Base-by-base conservation (phyloP, 2,113 vertebrate genomes). In the Rhinichthys klamathensis region DNA sequence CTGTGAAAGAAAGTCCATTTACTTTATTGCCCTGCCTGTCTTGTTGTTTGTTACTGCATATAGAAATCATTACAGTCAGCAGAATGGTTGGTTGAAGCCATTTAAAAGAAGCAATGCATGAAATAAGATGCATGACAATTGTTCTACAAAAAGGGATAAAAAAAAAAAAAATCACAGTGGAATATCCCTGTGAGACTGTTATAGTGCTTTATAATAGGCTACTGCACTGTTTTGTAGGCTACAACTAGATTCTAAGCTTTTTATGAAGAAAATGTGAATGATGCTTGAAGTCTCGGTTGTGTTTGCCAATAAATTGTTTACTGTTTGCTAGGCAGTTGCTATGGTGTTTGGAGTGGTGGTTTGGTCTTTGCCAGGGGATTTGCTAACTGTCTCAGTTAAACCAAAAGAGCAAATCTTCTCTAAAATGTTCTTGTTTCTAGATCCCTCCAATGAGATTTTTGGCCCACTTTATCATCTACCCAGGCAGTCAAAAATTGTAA, bases 81-180 rank as follows among this genome's bases (percentile, higher is more conserved):
- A 70, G 46, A 58, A 79, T 72, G 38, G 54, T 13, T 11, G 35
- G 49, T 81, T 18, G 16, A 81, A 63, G 72, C 23, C 13, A 1
- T 51, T 75, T 85, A 49, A 77, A 82, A 85, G 23, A 75, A 85
- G 54, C 54, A 44, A 74, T 61, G 56, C 54, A 44, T 30, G 30
- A 75, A 75, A 38, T 61, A 8, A 54, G 16, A 72, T 54, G 38
- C 16, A 13, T 63, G 38, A n/a, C 49, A 75, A 44, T 60, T 60
- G 82, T 60, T 74, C 72, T 74, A n/a, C n/a, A 16, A 74, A 74
- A 74, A 25, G 4, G 23, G 16, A 69, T 69, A 32, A 21, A 44
- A 73, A 23, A 25, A 46, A 41, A 73, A 25, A 74, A 3, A 16
- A 10, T 74, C 11, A 46, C n/a, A 25, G n/a, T 49, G 41, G 3